A percentile compares a stretch with the other conserved stretches of the same genome.
These are phyloP conservation scores for Diploscapter pachys DNA, from an alignment of 1,140 invertebrate species.

Conservation along the genomic window DNA sequence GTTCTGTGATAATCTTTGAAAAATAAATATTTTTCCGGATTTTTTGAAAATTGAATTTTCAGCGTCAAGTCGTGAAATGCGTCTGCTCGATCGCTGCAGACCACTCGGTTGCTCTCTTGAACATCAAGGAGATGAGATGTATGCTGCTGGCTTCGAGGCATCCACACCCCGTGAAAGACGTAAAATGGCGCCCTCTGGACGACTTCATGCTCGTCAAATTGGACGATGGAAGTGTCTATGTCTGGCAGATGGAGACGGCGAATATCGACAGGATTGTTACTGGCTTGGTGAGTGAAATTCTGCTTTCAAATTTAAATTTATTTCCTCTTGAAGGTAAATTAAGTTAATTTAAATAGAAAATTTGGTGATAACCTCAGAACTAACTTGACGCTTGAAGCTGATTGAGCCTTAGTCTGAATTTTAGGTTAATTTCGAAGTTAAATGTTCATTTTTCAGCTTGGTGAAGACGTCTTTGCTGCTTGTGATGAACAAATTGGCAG, in stretches of 20 bases:
- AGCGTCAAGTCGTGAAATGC: conserved; percentile 86
- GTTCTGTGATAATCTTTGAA: not conserved
- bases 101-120: conserved; percentile 89
- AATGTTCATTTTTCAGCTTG: conserved; percentile 54
- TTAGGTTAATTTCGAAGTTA: too few species aligned
- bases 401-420: too few species aligned
- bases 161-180: conserved; percentile 87
- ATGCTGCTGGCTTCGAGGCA: conserved; percentile 90
- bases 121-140: conserved; percentile 87
- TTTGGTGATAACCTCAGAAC: too few species aligned
- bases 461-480: conserved; percentile 89
- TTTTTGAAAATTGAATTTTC: conserved; percentile 46
- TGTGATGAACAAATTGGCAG: conserved; percentile 73
- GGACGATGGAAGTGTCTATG: conserved; percentile 92
- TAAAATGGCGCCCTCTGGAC: conserved; percentile 94
- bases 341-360: too few species aligned
- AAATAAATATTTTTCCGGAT: not conserved
- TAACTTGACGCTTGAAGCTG: too few species aligned
- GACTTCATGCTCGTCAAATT: conserved; percentile 98
- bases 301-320: too few species aligned
- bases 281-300: conserved; percentile 69
- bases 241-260: conserved; percentile 99
- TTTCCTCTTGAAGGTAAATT: too few species aligned
- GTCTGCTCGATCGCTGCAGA: conserved; percentile 94
- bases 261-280: conserved; percentile 92